Conservation (phyloP, 2,113 vertebrate genomes). For the Microcebus tavaratra region DNA sequence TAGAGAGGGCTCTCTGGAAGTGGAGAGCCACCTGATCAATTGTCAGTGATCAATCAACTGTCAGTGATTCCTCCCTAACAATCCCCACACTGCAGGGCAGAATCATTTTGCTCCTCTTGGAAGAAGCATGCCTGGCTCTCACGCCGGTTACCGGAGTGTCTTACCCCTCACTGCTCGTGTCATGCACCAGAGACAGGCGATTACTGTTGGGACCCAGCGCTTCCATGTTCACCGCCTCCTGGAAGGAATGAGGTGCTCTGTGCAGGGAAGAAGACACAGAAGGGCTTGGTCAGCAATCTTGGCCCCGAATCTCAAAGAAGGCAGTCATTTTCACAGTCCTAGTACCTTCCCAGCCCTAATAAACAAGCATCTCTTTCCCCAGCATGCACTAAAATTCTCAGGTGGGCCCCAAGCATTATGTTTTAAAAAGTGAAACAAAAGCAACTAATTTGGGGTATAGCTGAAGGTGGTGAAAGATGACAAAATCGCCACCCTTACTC, state of each 20-base stretch:
- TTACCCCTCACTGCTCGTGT: constrained; percentile 71
- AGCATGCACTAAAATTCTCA: constrained; percentile 22
- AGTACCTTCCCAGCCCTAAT: constrained; percentile 69
- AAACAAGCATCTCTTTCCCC: constrained; percentile 78
- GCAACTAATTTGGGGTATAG: neutral
- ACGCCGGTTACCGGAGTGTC: constrained; percentile 67
- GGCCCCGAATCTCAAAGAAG: constrained; percentile 72
- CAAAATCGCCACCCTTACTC: constrained; percentile 68
- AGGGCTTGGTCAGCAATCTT: constrained; percentile 65
- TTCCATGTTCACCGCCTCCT: constrained; percentile 63
- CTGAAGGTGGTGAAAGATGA: neutral
- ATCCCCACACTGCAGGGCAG: constrained; percentile 75
- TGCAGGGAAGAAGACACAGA: neutral
- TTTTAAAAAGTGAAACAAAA: constrained; percentile 61
- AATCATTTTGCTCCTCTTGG: constrained; percentile 50
- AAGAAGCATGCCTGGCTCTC: constrained; percentile 61
- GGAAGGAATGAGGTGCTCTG: constrained; percentile 53
- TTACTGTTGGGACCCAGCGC: constrained; percentile 69
- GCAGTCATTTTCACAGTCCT: constrained; percentile 69
- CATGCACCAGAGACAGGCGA: constrained; percentile 64
- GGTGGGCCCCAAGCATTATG: neutral
- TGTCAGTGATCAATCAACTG: too few species aligned
- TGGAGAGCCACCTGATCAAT: neutral
- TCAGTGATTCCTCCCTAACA: constrained; percentile 1
- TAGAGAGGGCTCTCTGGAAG: neutral